These are phyloP conservation scores for Emydocephalus ijimae DNA, from an alignment of 2,113 vertebrate genomes.

Conservation along the genomic window DNA sequence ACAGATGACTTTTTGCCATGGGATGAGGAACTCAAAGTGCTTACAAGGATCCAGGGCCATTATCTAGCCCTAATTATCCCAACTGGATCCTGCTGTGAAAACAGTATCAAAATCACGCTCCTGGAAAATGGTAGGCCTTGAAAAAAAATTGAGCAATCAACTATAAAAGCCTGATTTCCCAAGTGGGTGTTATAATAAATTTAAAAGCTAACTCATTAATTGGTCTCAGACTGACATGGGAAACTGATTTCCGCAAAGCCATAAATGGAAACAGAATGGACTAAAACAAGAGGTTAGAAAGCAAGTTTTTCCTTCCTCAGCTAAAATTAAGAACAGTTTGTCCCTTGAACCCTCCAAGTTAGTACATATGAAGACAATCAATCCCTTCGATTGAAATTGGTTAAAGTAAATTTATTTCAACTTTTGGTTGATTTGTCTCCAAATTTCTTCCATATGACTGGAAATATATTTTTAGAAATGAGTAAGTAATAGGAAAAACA, in stretches of 20 bases:
- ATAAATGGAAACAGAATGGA: background rate
- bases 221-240: background rate
- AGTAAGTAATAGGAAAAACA: background rate
- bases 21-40: constrained; percentile 37
- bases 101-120: constrained; percentile 22
- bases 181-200: background rate
- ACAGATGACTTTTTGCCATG: constrained; percentile 35
- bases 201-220: background rate
- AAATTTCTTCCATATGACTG: background rate
- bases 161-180: background rate
- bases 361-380: background rate
- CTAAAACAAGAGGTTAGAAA: background rate
- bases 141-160: constrained; percentile 11
- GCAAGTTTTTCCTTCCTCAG: background rate
- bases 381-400: background rate
- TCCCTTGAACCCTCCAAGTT: background rate
- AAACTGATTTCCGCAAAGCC: background rate
- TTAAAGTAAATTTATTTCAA: background rate
- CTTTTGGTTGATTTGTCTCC: background rate
- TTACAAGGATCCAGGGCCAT: background rate
- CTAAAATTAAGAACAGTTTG: background rate
- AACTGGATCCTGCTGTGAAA: background rate
- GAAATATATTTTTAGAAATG: background rate
- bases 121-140: constrained; percentile 41
- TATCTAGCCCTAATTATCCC: constrained; percentile 9